Percentiles rank a stretch among this genome's conserved stretches.
These are phyloP conservation scores for Philereme transversata DNA, from an alignment of 2,888 invertebrate genomes.

Conservation along the genomic window DNA sequence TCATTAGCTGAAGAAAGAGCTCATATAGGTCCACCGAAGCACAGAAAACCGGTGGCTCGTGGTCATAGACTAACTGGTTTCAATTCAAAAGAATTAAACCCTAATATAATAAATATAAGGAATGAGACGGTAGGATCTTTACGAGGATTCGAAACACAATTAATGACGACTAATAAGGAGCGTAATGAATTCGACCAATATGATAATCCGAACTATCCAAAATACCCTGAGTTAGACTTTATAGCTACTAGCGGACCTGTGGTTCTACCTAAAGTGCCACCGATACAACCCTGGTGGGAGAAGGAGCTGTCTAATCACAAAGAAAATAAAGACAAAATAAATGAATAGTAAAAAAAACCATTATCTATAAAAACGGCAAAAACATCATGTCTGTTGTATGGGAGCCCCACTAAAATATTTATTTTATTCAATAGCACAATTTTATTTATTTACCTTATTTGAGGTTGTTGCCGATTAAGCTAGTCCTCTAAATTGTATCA, in stretches of 20 bases:
- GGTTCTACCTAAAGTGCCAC: conserved; percentile 29
- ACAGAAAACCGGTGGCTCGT: background rate
- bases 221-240: conserved; percentile 20
- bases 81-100: background rate
- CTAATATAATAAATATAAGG: background rate
- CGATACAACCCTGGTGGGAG: conserved; percentile 31
- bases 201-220: conserved; percentile 41
- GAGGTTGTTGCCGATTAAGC: no score
- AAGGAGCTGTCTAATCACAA: conserved; percentile 10
- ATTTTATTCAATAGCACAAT: no score
- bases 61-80: conserved; percentile 6
- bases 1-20: background rate
- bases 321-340: no score
- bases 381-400: no score
- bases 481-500: no score
- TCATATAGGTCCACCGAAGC: background rate
- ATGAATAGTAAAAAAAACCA: no score
- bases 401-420: no score
- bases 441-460: no score
- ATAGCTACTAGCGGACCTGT: conserved; percentile 45
- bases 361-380: no score
- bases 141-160: conserved; percentile 6
- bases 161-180: conserved; percentile 37
- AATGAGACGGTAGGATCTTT: background rate
- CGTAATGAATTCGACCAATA: conserved; percentile 48